Evolutionary conservation across 2,113 vertebrate species (phyloP).

Genomic region (Rafetus swinhoei): DNA sequence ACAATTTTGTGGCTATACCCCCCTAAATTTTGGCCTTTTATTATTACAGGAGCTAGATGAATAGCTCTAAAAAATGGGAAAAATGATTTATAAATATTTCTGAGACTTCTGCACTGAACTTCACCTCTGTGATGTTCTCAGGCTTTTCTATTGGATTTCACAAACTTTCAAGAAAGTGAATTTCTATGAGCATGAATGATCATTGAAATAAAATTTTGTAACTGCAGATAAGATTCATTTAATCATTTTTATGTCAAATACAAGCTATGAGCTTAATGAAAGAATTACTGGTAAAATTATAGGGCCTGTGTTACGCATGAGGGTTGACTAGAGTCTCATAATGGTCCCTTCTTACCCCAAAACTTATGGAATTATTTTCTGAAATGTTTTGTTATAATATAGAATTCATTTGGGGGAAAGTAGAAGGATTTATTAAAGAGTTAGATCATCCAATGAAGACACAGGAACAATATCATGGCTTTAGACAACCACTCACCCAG

Average conservation of each 20-base stretch:
- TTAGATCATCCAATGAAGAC: slow-evolving; percentile 32
- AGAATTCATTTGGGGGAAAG: background rate
- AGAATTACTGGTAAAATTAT: background rate
- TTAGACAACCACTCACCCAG: background rate
- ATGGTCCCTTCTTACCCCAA: background rate
- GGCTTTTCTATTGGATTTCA: background rate
- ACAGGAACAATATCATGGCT: slow-evolving; percentile 34
- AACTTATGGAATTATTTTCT: slow-evolving; percentile 26
- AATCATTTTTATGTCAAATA: background rate
- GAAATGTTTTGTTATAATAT: slow-evolving; percentile 21
- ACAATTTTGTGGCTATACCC: no score
- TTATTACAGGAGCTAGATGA: background rate
- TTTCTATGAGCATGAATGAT: background rate
- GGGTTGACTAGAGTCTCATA: background rate
- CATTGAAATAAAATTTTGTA: background rate
- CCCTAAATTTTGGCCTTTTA: no score
- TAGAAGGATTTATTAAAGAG: background rate
- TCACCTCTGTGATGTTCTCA: background rate
- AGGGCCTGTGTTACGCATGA: background rate
- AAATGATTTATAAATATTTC: background rate
- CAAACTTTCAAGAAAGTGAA: background rate
- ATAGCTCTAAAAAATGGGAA: background rate
- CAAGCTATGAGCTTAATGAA: background rate
- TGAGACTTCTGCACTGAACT: background rate
- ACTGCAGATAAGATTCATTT: background rate